phyloP scores from a whole-genome alignment of 2,888 invertebrate genomes.

The Glaucopsyche alexis region DNA sequence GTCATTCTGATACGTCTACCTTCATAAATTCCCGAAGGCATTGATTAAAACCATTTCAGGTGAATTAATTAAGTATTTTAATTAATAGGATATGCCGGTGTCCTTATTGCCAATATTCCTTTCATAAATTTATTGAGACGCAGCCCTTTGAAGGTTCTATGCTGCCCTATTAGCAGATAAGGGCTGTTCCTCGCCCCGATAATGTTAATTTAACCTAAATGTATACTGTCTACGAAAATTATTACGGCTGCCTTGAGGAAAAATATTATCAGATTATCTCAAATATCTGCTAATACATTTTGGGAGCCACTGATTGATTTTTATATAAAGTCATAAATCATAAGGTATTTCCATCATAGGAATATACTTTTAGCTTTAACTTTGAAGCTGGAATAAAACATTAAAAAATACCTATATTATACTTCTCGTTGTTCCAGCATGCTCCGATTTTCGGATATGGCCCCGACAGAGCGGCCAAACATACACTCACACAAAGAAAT shows the following conservation, averaged over 20 bases:
- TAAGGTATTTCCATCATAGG: too few relatives aligned
- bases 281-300: conserved; percentile 8
- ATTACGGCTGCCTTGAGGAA: neutral
- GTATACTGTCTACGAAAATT: conserved; percentile 34
- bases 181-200: conserved; percentile 49
- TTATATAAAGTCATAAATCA: neutral
- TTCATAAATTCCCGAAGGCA: conserved; percentile 76
- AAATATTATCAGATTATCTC: neutral
- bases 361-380: too few relatives aligned
- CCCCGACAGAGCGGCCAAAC: conserved; percentile 43
- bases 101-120: conserved; percentile 79
- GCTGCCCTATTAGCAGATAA: conserved; percentile 61
- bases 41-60: conserved; percentile 79
- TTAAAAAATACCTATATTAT: neutral
- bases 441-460: conserved; percentile 84
- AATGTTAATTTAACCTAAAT: conserved; percentile 50
- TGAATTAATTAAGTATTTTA: conserved; percentile 80
- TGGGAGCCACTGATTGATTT: neutral
- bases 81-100: conserved; percentile 78
- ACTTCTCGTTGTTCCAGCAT: conserved; percentile 73
- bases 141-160: conserved; percentile 58
- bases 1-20: conserved; percentile 56
- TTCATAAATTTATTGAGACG: conserved; percentile 80
- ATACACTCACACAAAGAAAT: conserved; percentile 43
- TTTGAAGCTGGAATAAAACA: neutral